A percentile compares a stretch with the other conserved stretches of the same genome.
Conservation (phyloP, 1,140 invertebrate species). For the Brachionus rubens region DNA sequence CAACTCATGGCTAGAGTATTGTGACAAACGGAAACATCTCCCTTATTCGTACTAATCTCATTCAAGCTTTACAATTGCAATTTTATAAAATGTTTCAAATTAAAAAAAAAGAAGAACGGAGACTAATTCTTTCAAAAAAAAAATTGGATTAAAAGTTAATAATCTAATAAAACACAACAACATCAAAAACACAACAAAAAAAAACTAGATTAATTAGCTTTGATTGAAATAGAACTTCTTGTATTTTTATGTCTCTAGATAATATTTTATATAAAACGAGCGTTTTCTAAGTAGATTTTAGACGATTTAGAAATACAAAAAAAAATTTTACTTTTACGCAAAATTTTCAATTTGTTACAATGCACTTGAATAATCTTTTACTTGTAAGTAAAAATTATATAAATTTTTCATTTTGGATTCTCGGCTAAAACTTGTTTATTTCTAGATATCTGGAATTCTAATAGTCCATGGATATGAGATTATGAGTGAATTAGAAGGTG, state of each 20-base stretch:
- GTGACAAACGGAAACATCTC: no score
- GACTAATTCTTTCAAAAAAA: conserved; percentile 4
- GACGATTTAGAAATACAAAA: background rate
- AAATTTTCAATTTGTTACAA: no score
- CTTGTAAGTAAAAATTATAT: no score
- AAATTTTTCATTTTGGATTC: no score
- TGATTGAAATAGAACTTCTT: background rate
- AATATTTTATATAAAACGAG: conserved; percentile 30
- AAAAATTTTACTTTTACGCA: background rate
- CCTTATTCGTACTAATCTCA: no score
- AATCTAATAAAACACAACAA: conserved; percentile 7
- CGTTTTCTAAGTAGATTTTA: background rate
- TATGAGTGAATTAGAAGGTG: background rate
- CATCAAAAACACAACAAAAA: no score
- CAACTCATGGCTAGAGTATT: no score
- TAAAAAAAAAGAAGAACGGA: conserved; percentile 10
- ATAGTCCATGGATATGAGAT: no score
- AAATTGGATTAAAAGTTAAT: conserved; percentile 32
- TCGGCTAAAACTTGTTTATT: no score
- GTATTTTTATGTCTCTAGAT: background rate
- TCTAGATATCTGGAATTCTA: no score
- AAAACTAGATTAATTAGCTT: conserved; percentile 26
- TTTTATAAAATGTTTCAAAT: background rate
- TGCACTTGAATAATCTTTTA: no score
- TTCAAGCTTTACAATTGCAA: conserved; percentile 29